These are phyloP conservation scores for Tanypteryx hageni DNA, from an alignment of 2,888 invertebrate genomes.

Conservation along the genomic window DNA sequence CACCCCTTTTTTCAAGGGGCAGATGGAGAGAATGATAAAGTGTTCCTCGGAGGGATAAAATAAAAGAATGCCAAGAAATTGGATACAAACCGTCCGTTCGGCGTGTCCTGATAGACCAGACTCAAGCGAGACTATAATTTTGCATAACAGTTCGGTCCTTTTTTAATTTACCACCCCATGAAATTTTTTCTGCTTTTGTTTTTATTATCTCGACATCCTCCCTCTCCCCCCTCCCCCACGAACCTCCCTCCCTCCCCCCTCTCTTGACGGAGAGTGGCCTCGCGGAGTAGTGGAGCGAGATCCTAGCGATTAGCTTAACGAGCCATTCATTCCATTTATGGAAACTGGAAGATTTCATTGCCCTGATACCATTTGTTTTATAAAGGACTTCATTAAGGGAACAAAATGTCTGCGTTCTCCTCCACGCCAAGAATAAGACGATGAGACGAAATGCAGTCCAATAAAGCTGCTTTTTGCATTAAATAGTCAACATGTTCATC, in stretches of 20 bases:
- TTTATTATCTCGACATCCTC: neutral
- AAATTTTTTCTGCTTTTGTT: neutral
- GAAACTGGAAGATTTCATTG: constrained; percentile 50
- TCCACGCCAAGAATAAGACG: neutral
- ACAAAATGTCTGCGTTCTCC: constrained; percentile 19
- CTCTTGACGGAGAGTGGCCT: neutral
- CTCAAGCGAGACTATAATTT: neutral
- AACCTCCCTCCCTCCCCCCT: neutral
- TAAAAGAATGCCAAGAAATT: neutral
- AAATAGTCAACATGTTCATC: neutral
- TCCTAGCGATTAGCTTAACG: constrained; percentile 58
- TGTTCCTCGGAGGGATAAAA: constrained; percentile 16
- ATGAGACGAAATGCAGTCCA: neutral
- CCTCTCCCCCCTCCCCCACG: neutral
- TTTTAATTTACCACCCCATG: neutral
- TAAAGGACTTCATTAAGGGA: constrained; percentile 44
- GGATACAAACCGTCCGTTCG: constrained; percentile 20
- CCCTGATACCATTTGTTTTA: constrained; percentile 61
- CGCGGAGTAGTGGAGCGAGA: neutral
- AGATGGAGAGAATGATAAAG: neutral
- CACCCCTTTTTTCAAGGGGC: neutral
- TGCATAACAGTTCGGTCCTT: neutral
- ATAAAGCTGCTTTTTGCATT: neutral
- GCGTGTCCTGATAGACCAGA: constrained; percentile 19
- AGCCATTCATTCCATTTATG: constrained; percentile 57